Evolutionary conservation across 2,797 vertebrate species (phyloP), one percentile per base, ranked within the genome.

Genomic region (Urosaurus nigricauda): DNA sequence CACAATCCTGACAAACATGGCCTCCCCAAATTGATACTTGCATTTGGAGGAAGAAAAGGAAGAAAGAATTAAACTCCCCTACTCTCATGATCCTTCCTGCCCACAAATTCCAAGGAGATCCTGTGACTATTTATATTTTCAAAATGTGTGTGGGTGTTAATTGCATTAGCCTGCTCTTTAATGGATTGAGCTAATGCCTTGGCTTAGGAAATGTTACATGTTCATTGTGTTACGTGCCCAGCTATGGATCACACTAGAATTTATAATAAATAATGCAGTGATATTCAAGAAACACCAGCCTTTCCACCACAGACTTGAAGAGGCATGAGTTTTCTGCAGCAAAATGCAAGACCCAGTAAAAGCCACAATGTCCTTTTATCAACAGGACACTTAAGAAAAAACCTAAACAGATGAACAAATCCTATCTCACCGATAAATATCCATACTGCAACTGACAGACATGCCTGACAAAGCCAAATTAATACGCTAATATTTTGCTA

Each of bases 401-500:
- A 26, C 24, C 3, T 17, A 83, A 81, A 51, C 81, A 43, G 8
- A 21, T 19, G 47, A 19, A 56, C 2, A 79, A 90, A 85, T 86
- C n/a, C 37, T 37, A 53, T 5, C 21, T 19, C 32, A 47, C 70
- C 51, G 26, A 7, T 88, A 87, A 88, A 90, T 83, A 91, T 70
- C 35, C 37, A 65, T 0, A 83, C 56, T n/a, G 60, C 32, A 56
- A 8, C 32, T 90, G 89, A 85, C 81, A 87, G 83, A 84, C 16
- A 40, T 32, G 21, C 14, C 19, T 79, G 79, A 68, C 84, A 53
- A 12, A 93, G 2, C 0, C 51, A 79, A 87, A 89, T 87, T n/a
- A 51, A 58, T 86, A 84, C 0, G 1, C 80, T 91, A 89, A 79
- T 71, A 71, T 90, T 91, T 87, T 87, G 17, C 24, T 86, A 68